Evolutionary conservation across 1,140 invertebrate genomes (phyloP).

Genomic region (Plutomurus gul): DNA sequence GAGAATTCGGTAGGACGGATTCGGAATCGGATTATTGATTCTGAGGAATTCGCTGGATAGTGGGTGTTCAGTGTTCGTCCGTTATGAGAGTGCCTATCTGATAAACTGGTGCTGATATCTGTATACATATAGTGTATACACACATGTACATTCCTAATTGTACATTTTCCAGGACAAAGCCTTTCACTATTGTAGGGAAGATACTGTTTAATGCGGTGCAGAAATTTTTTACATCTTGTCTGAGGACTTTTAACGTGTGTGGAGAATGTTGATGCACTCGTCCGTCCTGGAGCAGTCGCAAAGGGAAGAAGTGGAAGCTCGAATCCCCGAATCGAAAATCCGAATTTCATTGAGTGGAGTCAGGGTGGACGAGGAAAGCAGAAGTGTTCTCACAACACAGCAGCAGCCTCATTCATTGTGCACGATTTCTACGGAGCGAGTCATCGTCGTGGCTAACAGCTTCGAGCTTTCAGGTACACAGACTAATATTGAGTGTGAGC

Average conservation of each 20-base stretch:
- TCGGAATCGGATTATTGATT: slow-evolving; percentile 24
- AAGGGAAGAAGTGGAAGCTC: neutral
- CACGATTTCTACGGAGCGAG: no score
- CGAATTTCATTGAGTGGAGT: slow-evolving; percentile 25
- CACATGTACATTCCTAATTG: no score
- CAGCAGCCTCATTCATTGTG: no score
- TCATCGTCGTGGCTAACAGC: no score
- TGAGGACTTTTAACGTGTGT: neutral
- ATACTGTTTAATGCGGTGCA: neutral
- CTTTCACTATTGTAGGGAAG: no score
- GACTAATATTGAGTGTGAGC: no score
- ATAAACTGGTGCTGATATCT: neutral
- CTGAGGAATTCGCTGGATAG: neutral
- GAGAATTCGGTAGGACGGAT: neutral
- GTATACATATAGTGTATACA: no score
- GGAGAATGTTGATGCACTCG: no score
- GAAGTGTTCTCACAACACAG: neutral
- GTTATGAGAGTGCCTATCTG: neutral
- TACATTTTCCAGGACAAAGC: no score
- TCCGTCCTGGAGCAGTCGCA: neutral
- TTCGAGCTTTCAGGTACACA: no score
- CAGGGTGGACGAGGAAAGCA: neutral
- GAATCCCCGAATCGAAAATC: neutral
- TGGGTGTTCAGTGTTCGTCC: neutral
- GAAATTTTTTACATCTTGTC: neutral